Evolutionary conservation across 2,797 vertebrate genomes (phyloP).

Genomic region (Malacoctenus gilli): DNA sequence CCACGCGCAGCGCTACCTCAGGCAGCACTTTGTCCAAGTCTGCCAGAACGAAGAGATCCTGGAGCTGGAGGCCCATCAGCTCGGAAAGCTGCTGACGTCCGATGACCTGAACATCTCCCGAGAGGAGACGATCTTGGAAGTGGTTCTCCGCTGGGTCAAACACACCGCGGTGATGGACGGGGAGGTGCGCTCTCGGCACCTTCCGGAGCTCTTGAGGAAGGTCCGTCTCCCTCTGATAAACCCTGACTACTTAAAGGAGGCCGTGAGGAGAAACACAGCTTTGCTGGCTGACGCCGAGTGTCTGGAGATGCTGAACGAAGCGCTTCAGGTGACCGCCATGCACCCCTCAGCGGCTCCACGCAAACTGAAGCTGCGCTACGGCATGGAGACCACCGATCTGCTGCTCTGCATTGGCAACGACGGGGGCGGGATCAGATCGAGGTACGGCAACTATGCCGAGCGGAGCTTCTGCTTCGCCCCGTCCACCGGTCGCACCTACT

Average conservation of each 20-base stretch:
- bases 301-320: conserved; percentile 87
- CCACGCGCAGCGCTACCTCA: conserved; percentile 85
- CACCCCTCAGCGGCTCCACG: conserved; percentile 81
- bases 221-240: conserved; percentile 89
- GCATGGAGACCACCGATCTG: conserved; percentile 96
- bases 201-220: conserved; percentile 90
- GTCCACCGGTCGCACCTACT: conserved; percentile 85
- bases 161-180: conserved; percentile 68
- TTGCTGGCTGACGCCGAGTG: conserved; percentile 89
- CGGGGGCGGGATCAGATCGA: conserved; percentile 89
- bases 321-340: conserved; percentile 82
- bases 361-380: conserved; percentile 88
- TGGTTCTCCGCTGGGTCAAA: conserved; percentile 92
- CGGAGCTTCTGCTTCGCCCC: conserved; percentile 94
- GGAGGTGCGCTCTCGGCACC: conserved; percentile 79
- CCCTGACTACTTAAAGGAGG: conserved; percentile 87
- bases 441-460: conserved; percentile 87
- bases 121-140: conserved; percentile 94
- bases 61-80: conserved; percentile 89
- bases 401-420: conserved; percentile 95
- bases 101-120: conserved; percentile 94
- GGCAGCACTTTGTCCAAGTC: conserved; percentile 93
- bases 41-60: conserved; percentile 93
- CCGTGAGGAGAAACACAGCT: conserved; percentile 86
- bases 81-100: conserved; percentile 87